These are phyloP conservation scores for Clavelina lepadiformis DNA, from an alignment of 23 tunicate species.

Conservation along the genomic window DNA sequence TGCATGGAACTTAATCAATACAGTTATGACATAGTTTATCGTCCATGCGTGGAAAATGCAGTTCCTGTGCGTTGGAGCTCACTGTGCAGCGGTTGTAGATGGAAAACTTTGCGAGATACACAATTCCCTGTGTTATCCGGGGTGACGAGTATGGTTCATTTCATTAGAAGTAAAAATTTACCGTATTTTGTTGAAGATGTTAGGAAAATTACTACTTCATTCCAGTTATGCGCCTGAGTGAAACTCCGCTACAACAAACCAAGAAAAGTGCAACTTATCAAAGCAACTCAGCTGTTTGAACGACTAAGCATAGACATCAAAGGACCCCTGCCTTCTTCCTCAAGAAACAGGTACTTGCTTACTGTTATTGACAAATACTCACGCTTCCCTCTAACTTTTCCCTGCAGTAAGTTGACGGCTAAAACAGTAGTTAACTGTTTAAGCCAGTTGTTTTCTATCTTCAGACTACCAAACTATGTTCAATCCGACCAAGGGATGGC, in stretches of 20 bases:
- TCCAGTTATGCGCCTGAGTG: neutral
- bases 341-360: neutral
- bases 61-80: no score
- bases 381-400: constrained; percentile 3
- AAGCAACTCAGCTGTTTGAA: constrained; percentile 5
- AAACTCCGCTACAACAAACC: no score
- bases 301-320: constrained; percentile 4
- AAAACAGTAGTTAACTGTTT: constrained; percentile 6
- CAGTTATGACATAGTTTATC: no score
- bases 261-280: neutral
- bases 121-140: neutral
- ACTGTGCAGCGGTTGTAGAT: no score
- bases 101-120: neutral
- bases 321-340: constrained; percentile 9
- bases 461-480: no score
- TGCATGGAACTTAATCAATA: constrained; percentile 7
- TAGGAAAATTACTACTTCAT: neutral
- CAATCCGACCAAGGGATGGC: no score
- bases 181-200: constrained; percentile 1
- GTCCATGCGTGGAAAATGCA: no score
- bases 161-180: constrained; percentile 8
- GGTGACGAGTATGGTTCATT: no score
- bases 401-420: neutral
- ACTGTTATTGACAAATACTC: constrained; percentile 3
- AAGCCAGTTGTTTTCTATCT: neutral